Evolutionary conservation across 2,797 vertebrate genomes (phyloP).

Genomic region (Bovichtus variegatus): DNA sequence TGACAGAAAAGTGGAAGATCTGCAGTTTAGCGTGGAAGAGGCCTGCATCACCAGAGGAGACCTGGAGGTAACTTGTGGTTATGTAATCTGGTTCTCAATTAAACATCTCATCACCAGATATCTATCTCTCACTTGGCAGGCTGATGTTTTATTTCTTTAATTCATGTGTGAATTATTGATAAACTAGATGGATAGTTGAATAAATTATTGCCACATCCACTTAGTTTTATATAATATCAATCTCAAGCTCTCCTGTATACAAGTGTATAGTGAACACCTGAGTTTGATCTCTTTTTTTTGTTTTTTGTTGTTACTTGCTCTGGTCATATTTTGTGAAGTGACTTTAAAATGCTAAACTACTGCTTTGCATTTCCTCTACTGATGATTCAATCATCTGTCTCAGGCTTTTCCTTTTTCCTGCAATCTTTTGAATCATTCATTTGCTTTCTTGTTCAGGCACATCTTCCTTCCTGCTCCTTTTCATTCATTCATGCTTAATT

Average conservation of each 20-base stretch:
- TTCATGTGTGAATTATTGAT: constrained; percentile 19
- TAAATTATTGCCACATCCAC: neutral
- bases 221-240: neutral
- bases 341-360: neutral
- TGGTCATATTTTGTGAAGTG: neutral
- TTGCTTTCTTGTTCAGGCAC: constrained; percentile 30
- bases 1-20: constrained; percentile 96
- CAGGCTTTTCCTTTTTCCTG: constrained; percentile 27
- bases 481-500: constrained; percentile 49
- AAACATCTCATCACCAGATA: neutral
- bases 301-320: neutral
- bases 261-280: neutral
- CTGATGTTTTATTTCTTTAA: neutral
- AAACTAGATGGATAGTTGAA: constrained; percentile 3
- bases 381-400: constrained; percentile 25
- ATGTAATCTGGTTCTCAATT: constrained; percentile 22
- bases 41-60: constrained; percentile 99
- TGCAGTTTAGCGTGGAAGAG: constrained; percentile 98
- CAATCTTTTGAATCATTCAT: constrained; percentile 43
- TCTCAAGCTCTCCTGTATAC: neutral
- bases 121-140: neutral
- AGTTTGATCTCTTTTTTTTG: neutral
- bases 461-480: constrained; percentile 27
- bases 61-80: constrained; percentile 91
- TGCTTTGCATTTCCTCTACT: constrained; percentile 1